Base-by-base conservation (phyloP, 92 coral and sea anemone species). In the Diadumene lineata region DNA sequence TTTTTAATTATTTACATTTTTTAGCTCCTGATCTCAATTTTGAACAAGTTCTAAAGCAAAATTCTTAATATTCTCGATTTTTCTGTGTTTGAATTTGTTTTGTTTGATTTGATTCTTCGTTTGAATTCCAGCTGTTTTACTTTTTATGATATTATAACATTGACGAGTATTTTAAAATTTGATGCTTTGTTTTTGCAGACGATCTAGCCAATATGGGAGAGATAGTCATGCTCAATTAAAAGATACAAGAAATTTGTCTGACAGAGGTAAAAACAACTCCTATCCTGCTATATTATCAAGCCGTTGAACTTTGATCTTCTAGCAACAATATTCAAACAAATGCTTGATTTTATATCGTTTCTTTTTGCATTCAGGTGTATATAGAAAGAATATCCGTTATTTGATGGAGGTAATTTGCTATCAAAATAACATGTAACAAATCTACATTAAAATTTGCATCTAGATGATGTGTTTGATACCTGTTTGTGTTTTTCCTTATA, bases 171-270 rank as follows among this genome's bases (percentile, higher is more conserved):
- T 4, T 38, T 38, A 38, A 6, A 38, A 6, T 38, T 38, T 13
- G 13, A 38, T 38, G 6, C 6, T 26, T 23, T 70, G 46, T 11
- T 25, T 48, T 43, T 60, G 19, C 27, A 74, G 79, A 70, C 69
- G 69, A 58, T 74, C 79, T 26, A 90, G 97, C 70, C 97, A 90
- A 63, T 90, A 90, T 87, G 97, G 97, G 10, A 77, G 94, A 34
- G 90, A 82, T 4, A 76, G 81, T 31, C 76, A 78, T 25, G 77
- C 78, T 13, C 71, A 82, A 51, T 11, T 84, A 58, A 90, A 90
- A 69, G 97, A 90, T 68, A 75, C 89, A 34, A 75, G 97, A 72
- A 81, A 88, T 19, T 78, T 90, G 27, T 79, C 87, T 29, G 97
- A 90, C 63, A 74, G 79, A 87, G 88, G 97, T 90, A 60, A 50